Percentiles rank a stretch among this genome's conserved stretches.
phyloP scores from a whole-genome alignment of 2,888 invertebrate genomes.

The Acrobasis repandana region DNA sequence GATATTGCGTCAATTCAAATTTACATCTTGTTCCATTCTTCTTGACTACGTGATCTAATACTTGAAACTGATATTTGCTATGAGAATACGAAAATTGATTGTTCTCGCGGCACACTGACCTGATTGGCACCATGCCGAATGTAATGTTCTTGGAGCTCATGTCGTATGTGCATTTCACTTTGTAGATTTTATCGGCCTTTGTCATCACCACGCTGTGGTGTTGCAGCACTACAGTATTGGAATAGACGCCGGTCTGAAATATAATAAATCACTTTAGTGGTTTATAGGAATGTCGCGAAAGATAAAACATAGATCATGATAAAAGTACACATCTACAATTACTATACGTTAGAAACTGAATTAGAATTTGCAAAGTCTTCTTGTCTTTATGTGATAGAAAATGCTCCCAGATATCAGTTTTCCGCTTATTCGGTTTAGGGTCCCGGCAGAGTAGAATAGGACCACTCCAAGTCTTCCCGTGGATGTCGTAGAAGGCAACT shows the following conservation, averaged over 20 bases:
- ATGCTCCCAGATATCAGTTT: too few species aligned
- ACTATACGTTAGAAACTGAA: too few species aligned
- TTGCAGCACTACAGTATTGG: conserved; percentile 96
- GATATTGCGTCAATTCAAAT: too few species aligned
- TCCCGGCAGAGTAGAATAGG: too few species aligned
- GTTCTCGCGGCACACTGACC: conserved; percentile 74
- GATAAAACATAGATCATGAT: too few species aligned
- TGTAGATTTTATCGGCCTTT: conserved; percentile 97
- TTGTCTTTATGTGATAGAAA: too few species aligned
- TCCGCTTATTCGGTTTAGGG: too few species aligned
- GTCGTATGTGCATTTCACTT: conserved; percentile 97
- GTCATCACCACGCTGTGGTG: conserved; percentile 98
- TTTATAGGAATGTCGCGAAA: too few species aligned
- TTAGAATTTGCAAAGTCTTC: too few species aligned
- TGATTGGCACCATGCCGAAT: conserved; percentile 98
- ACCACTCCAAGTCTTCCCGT: too few species aligned
- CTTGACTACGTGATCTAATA: neutral
- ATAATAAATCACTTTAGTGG: conserved; percentile 23
- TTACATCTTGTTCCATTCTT: too few species aligned
- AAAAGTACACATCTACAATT: conserved; percentile 13
- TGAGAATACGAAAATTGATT: conserved; percentile 22
- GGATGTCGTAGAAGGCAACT: too few species aligned
- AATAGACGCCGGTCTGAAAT: conserved; percentile 94
- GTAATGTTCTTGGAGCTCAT: conserved; percentile 98
- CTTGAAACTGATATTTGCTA: conserved; percentile 35